phyloP scores from a whole-genome alignment of 2,888 invertebrate genomes.

The Diaperis boleti region DNA sequence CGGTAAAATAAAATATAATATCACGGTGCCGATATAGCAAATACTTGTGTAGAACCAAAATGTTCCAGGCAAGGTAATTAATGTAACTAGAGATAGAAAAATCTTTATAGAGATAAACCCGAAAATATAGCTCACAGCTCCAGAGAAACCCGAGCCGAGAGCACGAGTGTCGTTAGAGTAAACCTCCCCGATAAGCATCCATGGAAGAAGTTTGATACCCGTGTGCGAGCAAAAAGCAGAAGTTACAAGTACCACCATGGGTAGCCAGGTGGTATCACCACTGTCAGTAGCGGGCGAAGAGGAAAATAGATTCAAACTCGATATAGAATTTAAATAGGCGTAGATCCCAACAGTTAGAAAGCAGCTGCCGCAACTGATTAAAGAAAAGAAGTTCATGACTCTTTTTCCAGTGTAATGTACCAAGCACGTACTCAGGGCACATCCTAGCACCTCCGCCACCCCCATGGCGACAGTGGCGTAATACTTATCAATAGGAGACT shows the following conservation, averaged over 20 bases:
- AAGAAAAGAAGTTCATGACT: constrained; percentile 75
- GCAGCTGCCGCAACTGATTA: constrained; percentile 75
- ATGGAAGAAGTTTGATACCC: constrained; percentile 79
- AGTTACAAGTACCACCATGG: constrained; percentile 74
- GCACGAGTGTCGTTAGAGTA: constrained; percentile 77
- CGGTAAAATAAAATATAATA: constrained; percentile 77
- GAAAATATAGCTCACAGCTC: constrained; percentile 80
- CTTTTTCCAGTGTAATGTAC: constrained; percentile 82
- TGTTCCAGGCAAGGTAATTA: constrained; percentile 76
- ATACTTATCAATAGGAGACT: no score
- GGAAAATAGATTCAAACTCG: constrained; percentile 44
- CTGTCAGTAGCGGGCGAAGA: neutral
- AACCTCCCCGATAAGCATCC: constrained; percentile 87
- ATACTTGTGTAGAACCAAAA: constrained; percentile 77
- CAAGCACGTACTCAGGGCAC: no score
- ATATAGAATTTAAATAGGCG: constrained; percentile 61
- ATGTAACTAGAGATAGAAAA: constrained; percentile 74
- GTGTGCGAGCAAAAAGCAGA: constrained; percentile 78
- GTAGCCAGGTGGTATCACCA: constrained; percentile 70
- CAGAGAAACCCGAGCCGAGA: constrained; percentile 77
- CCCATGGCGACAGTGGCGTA: no score
- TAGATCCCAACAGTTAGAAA: constrained; percentile 74
- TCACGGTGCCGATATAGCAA: constrained; percentile 72
- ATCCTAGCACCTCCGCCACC: no score
- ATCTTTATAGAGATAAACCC: constrained; percentile 80